Conservation (phyloP, 2,797 vertebrate species). For the Cyclura pinguis region DNA sequence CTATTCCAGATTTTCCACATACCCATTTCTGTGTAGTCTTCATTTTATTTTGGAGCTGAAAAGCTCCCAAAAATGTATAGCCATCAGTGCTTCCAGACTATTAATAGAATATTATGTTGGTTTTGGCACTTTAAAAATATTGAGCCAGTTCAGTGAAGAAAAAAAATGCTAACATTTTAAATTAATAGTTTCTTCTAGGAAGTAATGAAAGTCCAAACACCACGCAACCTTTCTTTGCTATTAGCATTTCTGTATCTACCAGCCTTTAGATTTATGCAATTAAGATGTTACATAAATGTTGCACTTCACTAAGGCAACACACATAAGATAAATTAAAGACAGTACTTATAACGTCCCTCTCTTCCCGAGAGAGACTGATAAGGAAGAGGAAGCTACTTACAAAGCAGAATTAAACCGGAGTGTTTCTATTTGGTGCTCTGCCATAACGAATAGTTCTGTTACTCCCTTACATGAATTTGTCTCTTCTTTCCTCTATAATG, state of each 20-base stretch:
- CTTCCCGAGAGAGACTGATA: not conserved
- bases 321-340: conserved; percentile 33
- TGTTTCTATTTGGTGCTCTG: not conserved
- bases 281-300: conserved; percentile 47
- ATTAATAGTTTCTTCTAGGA: not conserved
- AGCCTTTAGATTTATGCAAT: conserved; percentile 41
- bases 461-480: not conserved
- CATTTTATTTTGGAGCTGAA: not conserved
- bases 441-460: not conserved
- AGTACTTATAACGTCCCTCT: conserved; percentile 1
- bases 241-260: not conserved
- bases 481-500: not conserved
- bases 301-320: conserved; percentile 47
- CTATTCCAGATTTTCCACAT: not conserved
- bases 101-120: not conserved
- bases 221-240: not conserved
- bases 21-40: not conserved
- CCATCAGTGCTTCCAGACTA: not conserved
- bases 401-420: not conserved
- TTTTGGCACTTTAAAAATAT: not conserved
- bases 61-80: not conserved
- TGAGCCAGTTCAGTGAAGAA: not conserved
- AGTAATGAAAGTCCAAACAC: not conserved
- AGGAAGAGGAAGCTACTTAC: not conserved
- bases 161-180: not conserved